Evolutionary conservation across 1,140 invertebrate genomes (phyloP).

Genomic region (Paramacrobiotus metropolitanus): DNA sequence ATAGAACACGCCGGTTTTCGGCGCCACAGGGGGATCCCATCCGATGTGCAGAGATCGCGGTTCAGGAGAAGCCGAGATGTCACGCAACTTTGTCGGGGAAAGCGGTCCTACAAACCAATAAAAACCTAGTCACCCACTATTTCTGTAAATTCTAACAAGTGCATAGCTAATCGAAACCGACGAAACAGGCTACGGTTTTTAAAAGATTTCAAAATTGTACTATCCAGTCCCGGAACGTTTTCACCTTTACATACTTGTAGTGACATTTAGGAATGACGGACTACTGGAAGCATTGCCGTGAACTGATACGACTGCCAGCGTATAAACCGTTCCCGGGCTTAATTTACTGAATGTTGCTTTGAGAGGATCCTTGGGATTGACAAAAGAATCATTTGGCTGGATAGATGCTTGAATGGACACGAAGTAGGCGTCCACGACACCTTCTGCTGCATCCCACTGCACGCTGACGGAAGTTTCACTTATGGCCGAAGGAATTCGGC

Average conservation of each 20-base stretch:
- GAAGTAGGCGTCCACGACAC: background rate
- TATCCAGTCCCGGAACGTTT: too few species aligned
- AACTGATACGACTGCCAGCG: background rate
- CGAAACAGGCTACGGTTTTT: too few species aligned
- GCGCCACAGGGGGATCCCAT: background rate
- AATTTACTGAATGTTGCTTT: background rate
- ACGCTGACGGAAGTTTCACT: background rate
- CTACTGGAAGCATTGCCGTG: background rate
- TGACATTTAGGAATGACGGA: background rate
- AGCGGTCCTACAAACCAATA: background rate
- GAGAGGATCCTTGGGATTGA: too few species aligned
- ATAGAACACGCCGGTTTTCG: background rate
- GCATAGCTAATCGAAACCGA: too few species aligned
- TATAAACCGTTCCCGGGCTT: background rate
- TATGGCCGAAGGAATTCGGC: background rate
- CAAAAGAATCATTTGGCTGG: background rate
- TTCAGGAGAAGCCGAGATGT: background rate
- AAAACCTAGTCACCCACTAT: background rate
- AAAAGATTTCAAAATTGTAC: too few species aligned
- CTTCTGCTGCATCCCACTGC: background rate
- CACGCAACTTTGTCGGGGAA: background rate
- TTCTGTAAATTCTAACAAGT: too few species aligned
- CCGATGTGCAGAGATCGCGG: background rate
- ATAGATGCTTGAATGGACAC: background rate
- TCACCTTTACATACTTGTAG: background rate